Evolutionary conservation across 2,888 invertebrate genomes (phyloP).

Genomic region (Amphipyra berbera): DNA sequence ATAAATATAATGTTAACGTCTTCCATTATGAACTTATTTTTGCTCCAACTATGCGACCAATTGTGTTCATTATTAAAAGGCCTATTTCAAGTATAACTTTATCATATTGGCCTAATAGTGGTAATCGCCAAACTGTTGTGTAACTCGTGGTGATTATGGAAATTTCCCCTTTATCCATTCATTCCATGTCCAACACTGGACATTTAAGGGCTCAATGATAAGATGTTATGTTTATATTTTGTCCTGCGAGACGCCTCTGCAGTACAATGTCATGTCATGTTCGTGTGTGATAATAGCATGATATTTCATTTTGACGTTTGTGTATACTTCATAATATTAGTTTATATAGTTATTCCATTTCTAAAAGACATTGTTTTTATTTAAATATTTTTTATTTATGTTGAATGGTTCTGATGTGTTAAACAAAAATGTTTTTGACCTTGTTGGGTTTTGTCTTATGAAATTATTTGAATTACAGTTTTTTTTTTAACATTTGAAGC

Average conservation of each 20-base stretch:
- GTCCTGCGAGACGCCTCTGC: conserved; percentile 30
- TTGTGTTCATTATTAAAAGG: conserved; percentile 39
- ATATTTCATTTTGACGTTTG: conserved; percentile 1
- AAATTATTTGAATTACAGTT: too few relatives aligned
- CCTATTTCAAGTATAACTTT: conserved; percentile 1
- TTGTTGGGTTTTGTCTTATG: too few relatives aligned
- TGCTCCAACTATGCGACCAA: conserved; percentile 13
- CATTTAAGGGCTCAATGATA: too few relatives aligned
- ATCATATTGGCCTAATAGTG: not conserved
- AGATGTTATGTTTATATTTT: not conserved
- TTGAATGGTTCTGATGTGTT: conserved; percentile 27
- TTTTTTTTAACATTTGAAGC: too few relatives aligned
- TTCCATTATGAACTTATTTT: conserved; percentile 22
- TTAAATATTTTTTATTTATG: conserved; percentile 25
- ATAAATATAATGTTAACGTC: conserved; percentile 6
- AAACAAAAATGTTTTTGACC: conserved; percentile 10
- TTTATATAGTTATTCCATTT: conserved; percentile 51
- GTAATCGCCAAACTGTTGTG: not conserved
- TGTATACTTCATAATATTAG: conserved; percentile 7
- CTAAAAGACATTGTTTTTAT: conserved; percentile 56
- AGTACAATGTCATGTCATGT: conserved; percentile 15
- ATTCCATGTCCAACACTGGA: too few relatives aligned
- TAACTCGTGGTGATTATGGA: not conserved
- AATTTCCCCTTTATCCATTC: too few relatives aligned
- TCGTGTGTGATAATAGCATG: not conserved